Conservation (phyloP, 2,113 vertebrate genomes). For the Grammomys surdaster region DNA sequence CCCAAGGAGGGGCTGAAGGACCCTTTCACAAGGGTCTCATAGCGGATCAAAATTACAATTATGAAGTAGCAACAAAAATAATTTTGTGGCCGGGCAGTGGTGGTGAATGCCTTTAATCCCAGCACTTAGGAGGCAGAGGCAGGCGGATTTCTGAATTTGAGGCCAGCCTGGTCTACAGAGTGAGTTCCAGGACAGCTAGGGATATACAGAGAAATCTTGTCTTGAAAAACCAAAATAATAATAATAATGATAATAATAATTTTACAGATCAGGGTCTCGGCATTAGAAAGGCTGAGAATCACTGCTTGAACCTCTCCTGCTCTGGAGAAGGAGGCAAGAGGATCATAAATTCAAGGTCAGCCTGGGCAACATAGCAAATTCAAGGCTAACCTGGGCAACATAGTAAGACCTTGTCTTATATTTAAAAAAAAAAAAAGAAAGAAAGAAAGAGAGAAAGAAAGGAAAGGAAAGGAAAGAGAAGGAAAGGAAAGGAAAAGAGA, state of each 20-base stretch:
- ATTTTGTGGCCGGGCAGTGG: neutral
- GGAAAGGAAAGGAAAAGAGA: too few species aligned
- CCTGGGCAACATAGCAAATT: neutral
- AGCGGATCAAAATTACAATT: neutral
- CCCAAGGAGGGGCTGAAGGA: accelerated
- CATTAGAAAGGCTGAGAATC: neutral
- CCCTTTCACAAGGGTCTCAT: neutral
- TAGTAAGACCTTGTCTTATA: neutral
- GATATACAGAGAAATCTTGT: too few species aligned
- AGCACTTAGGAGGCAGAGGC: too few species aligned
- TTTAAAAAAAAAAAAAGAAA: neutral
- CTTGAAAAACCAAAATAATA: too few species aligned
- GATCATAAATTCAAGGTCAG: neutral
- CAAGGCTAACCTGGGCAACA: neutral
- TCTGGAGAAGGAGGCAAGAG: neutral
- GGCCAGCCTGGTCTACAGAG: too few species aligned
- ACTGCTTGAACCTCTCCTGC: neutral
- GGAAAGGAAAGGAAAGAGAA: neutral
- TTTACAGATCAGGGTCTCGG: neutral
- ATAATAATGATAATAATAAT: too few species aligned
- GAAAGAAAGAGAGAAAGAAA: neutral
- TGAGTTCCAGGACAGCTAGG: too few species aligned
- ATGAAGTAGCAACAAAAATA: neutral
- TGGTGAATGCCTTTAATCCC: too few species aligned
- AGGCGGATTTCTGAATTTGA: too few species aligned